phyloP scores from a whole-genome alignment of 2,888 invertebrate genomes.

The Electrophaes corylata region DNA sequence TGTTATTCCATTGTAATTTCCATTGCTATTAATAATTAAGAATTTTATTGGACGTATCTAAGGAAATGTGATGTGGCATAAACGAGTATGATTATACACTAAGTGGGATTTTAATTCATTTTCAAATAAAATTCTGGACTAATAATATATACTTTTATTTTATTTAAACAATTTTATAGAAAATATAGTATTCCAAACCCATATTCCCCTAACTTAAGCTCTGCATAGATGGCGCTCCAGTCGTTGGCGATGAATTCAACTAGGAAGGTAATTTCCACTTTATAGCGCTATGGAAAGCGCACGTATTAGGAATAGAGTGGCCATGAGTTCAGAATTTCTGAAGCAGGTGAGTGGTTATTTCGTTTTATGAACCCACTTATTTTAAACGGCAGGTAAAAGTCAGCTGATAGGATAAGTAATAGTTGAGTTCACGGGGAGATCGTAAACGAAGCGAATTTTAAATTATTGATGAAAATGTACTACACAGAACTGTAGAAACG shows the following conservation, averaged over 20 bases:
- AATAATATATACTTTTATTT: background rate
- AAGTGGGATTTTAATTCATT: too few relatives aligned
- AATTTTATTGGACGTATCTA: too few relatives aligned
- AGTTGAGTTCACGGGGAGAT: background rate
- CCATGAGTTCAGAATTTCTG: slow-evolving; percentile 45
- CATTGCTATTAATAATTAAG: too few relatives aligned
- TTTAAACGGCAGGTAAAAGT: slow-evolving; percentile 11
- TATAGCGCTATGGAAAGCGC: slow-evolving; percentile 68
- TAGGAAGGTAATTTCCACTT: slow-evolving; percentile 79
- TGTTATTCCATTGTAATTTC: too few relatives aligned
- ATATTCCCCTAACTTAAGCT: slow-evolving; percentile 43
- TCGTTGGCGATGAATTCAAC: slow-evolving; percentile 73
- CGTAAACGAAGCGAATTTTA: background rate
- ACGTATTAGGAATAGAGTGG: slow-evolving; percentile 58
- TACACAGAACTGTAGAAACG: background rate
- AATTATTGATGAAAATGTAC: background rate
- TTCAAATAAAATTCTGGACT: background rate
- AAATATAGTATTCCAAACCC: background rate
- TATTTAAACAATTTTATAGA: background rate
- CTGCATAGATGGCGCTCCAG: slow-evolving; percentile 41
- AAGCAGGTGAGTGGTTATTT: slow-evolving; percentile 23
- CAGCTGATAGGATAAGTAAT: background rate
- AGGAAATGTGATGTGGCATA: too few relatives aligned
- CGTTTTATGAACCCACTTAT: slow-evolving; percentile 2
- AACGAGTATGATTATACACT: too few relatives aligned